Evolutionary conservation across 1,140 invertebrate genomes (phyloP), one percentile per base, ranked within the genome.

Genomic region (Colletes latitarsis): DNA sequence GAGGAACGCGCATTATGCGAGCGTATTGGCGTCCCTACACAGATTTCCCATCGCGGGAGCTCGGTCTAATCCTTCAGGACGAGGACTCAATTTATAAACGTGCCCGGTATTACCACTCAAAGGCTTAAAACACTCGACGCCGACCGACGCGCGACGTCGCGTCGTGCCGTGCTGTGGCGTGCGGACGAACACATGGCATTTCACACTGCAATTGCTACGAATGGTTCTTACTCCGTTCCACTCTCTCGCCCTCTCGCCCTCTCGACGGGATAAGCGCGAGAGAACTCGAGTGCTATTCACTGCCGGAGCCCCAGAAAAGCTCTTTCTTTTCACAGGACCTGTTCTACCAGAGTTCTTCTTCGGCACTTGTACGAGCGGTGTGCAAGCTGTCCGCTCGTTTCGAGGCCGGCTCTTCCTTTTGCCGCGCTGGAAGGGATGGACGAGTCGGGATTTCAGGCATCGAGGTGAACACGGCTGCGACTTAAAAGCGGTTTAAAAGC

Each of bases 31-130:
- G 30, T 30, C 79, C 76, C 80, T 81, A 86, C 85, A 88, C 83
- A 89, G 87, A 89, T 89, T 88, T 88, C 83, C 85, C 87, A 88
- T 90, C 57, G 49, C 62, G 14, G 55, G 57, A 60, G 66, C 57
- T 57, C 55, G 60, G 66, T 78, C 80, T 89, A 89, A 89, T 89
- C 89, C 88, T 81, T 66, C 84, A 78, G 83, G 87, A 87, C 79
- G 88, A 88, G 87, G 77, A 88, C 87, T 89, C 89, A 88, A 90
- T 90, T 90, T 90, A 90, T 88, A 90, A 88, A 90, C 89, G 78
- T 72, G 80, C 70, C 64, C 82, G 80, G 85, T 82, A 88, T 89
- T 89, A 88, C 83, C 87, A 84, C 87, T 84, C 83, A 87, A 86
- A 87, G 85, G 81, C 83, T 90, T 89, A 89, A 90, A 90, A 90